These are phyloP conservation scores for Psophia crepitans DNA, from an alignment of 2,113 vertebrate species.

Conservation along the genomic window DNA sequence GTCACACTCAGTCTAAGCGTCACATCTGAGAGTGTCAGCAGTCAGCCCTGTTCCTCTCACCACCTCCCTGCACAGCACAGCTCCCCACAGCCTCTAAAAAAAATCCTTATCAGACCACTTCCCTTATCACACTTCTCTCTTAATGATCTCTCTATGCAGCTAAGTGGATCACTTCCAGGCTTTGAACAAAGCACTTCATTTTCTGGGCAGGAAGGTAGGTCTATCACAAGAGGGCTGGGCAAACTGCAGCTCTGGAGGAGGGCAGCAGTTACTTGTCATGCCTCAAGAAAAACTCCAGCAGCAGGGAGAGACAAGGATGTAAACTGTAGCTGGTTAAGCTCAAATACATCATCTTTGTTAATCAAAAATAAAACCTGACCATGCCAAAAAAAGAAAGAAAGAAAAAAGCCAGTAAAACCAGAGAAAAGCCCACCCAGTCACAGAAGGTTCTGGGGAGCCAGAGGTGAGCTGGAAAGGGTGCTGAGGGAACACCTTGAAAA, in stretches of 20 bases:
- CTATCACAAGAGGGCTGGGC: neutral
- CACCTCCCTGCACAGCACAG: neutral
- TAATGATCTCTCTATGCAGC: neutral
- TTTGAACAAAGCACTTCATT: neutral
- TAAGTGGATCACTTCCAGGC: neutral
- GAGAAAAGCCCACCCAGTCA: neutral
- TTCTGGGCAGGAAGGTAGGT: neutral
- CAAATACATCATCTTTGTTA: neutral
- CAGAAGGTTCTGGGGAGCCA: neutral
- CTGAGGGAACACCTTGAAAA: neutral
- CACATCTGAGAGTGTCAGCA: neutral
- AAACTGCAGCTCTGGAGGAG: neutral
- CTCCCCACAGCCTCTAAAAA: neutral
- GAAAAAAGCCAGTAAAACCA: neutral
- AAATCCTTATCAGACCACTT: slow-evolving; percentile 43
- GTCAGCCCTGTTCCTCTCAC: neutral
- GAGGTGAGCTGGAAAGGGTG: neutral
- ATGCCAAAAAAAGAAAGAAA: no score
- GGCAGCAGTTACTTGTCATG: neutral
- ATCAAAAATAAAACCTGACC: neutral
- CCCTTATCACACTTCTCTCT: slow-evolving; percentile 33
- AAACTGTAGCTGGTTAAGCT: neutral
- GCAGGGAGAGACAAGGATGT: neutral
- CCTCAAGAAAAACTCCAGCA: neutral
- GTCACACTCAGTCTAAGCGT: neutral